These are phyloP conservation scores for Cochlearius cochlearius DNA, from an alignment of 2,113 vertebrate species.

Conservation along the genomic window DNA sequence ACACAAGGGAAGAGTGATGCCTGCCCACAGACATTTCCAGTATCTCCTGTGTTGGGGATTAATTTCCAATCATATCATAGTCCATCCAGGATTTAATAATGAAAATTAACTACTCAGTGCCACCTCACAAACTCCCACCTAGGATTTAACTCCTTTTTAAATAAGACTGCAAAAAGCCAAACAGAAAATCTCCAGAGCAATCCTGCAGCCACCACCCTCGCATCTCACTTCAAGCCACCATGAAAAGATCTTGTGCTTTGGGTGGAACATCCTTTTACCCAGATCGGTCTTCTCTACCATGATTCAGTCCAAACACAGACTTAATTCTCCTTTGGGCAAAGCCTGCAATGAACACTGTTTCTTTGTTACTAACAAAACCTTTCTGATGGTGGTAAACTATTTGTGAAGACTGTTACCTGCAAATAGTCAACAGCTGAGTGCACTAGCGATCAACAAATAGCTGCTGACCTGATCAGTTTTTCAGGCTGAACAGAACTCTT, in stretches of 20 bases:
- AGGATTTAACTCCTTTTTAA: neutral
- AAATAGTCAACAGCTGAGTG: neutral
- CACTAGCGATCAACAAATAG: neutral
- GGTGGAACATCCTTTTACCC: neutral
- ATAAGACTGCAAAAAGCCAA: neutral
- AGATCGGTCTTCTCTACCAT: neutral
- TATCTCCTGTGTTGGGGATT: neutral
- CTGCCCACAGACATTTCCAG: neutral
- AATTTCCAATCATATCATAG: neutral
- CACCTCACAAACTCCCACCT: neutral
- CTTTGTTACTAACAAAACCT: neutral
- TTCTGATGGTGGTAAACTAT: neutral
- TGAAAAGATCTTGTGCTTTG: neutral
- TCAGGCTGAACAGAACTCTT: neutral
- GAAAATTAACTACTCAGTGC: neutral
- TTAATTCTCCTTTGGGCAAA: neutral
- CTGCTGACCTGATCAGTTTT: neutral
- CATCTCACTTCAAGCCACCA: neutral
- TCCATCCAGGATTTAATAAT: neutral
- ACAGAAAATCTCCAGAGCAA: neutral
- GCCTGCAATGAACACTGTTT: neutral
- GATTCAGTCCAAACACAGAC: neutral
- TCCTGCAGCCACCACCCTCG: neutral
- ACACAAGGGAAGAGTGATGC: neutral
- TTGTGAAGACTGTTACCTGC: neutral